A percentile compares a stretch with the other conserved stretches of the same genome.
Conservation (phyloP, 2,888 invertebrate genomes). For the Apantesis nais region DNA sequence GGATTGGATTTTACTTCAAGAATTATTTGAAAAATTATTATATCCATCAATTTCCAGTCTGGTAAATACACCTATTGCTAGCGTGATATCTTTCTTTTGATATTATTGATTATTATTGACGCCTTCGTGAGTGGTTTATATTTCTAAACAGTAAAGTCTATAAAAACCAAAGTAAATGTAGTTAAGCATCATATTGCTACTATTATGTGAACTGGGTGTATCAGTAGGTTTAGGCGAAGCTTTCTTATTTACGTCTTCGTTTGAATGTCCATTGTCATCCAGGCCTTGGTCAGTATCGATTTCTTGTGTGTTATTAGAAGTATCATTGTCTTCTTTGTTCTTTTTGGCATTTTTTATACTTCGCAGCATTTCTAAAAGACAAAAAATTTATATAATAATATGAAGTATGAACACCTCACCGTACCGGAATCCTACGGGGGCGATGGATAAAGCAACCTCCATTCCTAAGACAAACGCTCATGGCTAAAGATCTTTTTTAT, state of each 20-base stretch:
- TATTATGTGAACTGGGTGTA: background rate
- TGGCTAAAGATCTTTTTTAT: no score
- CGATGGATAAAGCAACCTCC: no score
- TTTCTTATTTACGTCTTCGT: no score
- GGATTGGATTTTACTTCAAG: no score
- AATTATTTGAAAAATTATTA: no score
- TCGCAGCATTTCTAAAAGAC: slow-evolving; percentile 65
- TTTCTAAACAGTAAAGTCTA: background rate
- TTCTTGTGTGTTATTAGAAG: background rate
- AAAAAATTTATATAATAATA: background rate
- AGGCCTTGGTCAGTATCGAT: background rate
- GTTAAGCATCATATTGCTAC: background rate
- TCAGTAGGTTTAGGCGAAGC: background rate
- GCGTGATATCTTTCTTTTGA: background rate
- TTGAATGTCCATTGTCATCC: background rate
- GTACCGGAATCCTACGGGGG: no score
- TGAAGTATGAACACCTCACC: background rate
- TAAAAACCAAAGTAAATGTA: background rate
- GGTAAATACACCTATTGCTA: background rate
- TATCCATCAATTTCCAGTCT: background rate
- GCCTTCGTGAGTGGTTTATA: background rate
- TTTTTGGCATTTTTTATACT: slow-evolving; percentile 73
- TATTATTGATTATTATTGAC: background rate
- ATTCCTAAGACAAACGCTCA: no score
- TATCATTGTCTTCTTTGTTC: slow-evolving; percentile 54